Percentiles rank a stretch among this genome's conserved stretches.
phyloP scores from a whole-genome alignment of 2,113 vertebrate genomes.

The Passer domesticus region DNA sequence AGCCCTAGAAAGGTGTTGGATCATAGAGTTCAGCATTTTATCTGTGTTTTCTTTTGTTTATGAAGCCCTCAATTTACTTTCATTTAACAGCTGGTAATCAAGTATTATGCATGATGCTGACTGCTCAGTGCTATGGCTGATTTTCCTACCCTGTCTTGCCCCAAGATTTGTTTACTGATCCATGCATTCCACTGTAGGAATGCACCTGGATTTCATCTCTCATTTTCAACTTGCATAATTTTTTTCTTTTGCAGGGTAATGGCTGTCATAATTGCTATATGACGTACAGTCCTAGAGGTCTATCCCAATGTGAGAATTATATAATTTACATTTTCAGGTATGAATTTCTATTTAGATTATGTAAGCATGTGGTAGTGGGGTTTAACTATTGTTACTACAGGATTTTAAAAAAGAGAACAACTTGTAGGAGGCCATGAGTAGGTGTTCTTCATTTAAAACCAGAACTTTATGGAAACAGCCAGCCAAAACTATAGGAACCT shows the following conservation, averaged over 20 bases:
- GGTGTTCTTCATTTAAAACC: background rate
- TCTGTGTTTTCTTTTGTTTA: background rate
- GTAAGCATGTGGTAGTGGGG: background rate
- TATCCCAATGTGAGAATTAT: background rate
- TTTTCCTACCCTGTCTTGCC: constrained; percentile 25
- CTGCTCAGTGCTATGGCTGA: background rate
- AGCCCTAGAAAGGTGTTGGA: background rate
- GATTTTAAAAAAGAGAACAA: background rate
- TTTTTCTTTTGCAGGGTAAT: constrained; percentile 29
- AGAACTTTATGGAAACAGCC: background rate
- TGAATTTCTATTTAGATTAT: background rate
- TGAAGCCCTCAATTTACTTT: background rate
- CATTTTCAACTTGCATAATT: constrained; percentile 35
- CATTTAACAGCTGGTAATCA: background rate
- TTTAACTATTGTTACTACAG: background rate
- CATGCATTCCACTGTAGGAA: background rate
- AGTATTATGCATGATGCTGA: background rate
- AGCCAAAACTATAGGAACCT: background rate
- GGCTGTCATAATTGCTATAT: background rate
- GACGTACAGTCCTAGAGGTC: background rate
- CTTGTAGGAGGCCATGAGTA: background rate
- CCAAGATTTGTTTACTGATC: constrained; percentile 2
- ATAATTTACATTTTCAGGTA: background rate
- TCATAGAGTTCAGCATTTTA: background rate
- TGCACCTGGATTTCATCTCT: background rate